A percentile compares a stretch with the other conserved stretches of the same genome.
Conservation (phyloP, 2,797 vertebrate genomes). For the Acanthiza pusilla region DNA sequence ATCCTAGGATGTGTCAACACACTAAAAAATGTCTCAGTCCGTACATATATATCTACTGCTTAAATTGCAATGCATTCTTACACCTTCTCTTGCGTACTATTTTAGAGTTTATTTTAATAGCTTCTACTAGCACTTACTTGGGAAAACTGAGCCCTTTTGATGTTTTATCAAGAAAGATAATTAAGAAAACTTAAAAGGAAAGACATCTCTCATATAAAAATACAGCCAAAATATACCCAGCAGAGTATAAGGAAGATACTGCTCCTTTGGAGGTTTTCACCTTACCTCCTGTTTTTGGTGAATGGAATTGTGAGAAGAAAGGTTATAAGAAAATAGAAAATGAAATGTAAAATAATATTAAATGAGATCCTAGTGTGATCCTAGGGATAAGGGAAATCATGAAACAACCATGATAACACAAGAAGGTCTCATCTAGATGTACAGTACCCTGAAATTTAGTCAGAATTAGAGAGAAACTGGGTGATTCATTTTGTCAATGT, state of each 20-base stretch:
- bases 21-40: background rate
- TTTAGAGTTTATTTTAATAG: background rate
- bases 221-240: background rate
- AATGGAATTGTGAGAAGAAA: background rate
- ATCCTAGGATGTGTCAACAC: background rate
- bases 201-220: background rate
- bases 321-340: background rate
- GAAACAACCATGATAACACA: background rate
- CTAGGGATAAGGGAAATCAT: background rate
- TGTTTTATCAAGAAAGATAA: background rate
- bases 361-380: background rate
- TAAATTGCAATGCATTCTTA: background rate
- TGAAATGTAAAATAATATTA: background rate
- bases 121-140: background rate
- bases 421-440: background rate
- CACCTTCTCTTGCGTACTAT: background rate
- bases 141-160: background rate
- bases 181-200: background rate
- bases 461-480: background rate
- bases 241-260: background rate
- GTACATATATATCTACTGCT: background rate
- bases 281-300: background rate
- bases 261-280: background rate
- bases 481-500: background rate
- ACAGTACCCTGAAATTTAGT: background rate